A percentile compares a stretch with the other conserved stretches of the same genome.
Evolutionary conservation across 2,888 invertebrate genomes (phyloP).

Genomic region (Orgyia antiqua): DNA sequence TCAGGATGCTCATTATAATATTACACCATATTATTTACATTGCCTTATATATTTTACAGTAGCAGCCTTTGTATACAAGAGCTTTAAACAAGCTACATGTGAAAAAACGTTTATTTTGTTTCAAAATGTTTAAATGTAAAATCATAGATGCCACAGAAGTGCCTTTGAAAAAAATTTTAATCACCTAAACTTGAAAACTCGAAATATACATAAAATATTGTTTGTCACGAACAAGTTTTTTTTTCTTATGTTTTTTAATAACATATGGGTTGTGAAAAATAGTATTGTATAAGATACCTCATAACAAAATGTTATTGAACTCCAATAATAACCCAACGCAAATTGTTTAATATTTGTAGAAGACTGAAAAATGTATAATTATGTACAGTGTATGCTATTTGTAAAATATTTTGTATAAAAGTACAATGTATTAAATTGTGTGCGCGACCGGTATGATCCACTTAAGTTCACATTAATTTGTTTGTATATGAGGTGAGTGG

Average conservation of each 20-base stretch:
- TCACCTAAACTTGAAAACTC: conserved; percentile 11
- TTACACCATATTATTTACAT: conserved; percentile 24
- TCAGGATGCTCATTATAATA: conserved; percentile 72
- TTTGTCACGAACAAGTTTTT: conserved; percentile 35
- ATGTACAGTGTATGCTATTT: conserved; percentile 55
- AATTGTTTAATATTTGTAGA: conserved; percentile 42
- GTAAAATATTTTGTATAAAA: conserved; percentile 56
- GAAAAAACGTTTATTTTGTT: too few relatives aligned
- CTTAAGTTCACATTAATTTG: conserved; percentile 26
- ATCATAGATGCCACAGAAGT: conserved; percentile 52
- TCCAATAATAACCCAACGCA: conserved; percentile 14
- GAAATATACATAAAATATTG: conserved; percentile 38
- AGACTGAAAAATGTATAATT: conserved; percentile 61
- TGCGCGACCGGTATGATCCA: conserved; percentile 38
- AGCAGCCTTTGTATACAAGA: conserved; percentile 9
- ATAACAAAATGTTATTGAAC: conserved; percentile 16
- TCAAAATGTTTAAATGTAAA: too few relatives aligned
- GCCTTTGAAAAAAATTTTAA: conserved; percentile 46
- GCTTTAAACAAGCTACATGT: conserved; percentile 13
- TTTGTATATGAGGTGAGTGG: conserved; percentile 22
- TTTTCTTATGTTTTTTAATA: conserved; percentile 8
- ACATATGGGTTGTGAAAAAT: conserved; percentile 40
- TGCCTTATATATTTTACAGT: conserved; percentile 40
- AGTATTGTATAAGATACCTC: conserved; percentile 35
- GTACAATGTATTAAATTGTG: conserved; percentile 48